These are phyloP conservation scores for Eupeodes luniger DNA, from an alignment of 2,888 invertebrate species.

Conservation along the genomic window DNA sequence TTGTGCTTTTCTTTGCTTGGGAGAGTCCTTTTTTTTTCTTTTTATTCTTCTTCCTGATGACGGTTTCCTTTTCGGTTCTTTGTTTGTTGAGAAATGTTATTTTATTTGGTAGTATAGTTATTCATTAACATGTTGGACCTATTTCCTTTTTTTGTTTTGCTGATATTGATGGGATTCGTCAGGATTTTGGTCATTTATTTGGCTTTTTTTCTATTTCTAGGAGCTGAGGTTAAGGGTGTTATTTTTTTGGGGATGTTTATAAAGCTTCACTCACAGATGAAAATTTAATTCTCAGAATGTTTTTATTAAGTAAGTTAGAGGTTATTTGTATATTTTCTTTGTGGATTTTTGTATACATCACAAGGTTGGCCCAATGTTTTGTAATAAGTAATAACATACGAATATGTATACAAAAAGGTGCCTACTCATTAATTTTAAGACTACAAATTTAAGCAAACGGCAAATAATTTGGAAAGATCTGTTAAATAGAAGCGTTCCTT, in stretches of 20 bases:
- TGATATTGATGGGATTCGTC: neutral
- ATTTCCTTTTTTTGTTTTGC: slow-evolving; percentile 6
- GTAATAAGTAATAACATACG: too few species aligned
- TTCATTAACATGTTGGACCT: slow-evolving; percentile 50
- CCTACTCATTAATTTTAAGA: too few species aligned
- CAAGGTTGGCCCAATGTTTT: too few species aligned
- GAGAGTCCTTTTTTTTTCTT: neutral
- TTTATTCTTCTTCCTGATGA: neutral
- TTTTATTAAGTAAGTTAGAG: neutral
- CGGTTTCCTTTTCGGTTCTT: neutral
- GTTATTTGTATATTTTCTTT: too few species aligned
- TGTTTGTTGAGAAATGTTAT: neutral
- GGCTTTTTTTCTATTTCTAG: neutral
- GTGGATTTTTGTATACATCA: too few species aligned
- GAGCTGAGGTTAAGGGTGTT: neutral
- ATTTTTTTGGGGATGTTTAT: neutral
- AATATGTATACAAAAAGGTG: too few species aligned
- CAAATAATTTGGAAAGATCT: too few species aligned
- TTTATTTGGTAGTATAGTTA: slow-evolving; percentile 14
- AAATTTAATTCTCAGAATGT: neutral
- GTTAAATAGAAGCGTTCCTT: too few species aligned
- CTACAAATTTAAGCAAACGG: too few species aligned
- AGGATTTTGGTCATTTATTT: slow-evolving; percentile 21
- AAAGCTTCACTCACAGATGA: neutral
- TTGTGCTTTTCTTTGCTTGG: slow-evolving; percentile 32